These are phyloP conservation scores for Drosophila lacicola DNA, from an alignment of 2,888 invertebrate species.

Conservation along the genomic window DNA sequence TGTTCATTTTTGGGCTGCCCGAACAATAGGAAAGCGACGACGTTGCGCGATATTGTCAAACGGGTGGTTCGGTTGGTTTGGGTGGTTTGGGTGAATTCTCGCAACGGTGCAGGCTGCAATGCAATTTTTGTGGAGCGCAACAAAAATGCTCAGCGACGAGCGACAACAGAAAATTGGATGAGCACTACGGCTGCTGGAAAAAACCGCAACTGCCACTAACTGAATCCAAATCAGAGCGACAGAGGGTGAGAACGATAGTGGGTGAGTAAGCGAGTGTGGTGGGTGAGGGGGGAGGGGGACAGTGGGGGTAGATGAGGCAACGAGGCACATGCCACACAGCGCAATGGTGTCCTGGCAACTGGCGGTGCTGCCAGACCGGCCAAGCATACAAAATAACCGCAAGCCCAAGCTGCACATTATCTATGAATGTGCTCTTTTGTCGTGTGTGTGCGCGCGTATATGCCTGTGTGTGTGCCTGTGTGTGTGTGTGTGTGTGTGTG, in stretches of 20 bases:
- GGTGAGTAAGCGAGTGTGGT: background rate
- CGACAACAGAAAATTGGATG: constrained; percentile 79
- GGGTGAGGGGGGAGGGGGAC: background rate
- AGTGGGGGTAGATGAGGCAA: background rate
- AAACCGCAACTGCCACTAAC: constrained; percentile 36
- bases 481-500: constrained; percentile 2
- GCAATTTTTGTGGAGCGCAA: constrained; percentile 75
- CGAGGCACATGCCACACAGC: constrained; percentile 22
- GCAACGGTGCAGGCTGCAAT: constrained; percentile 55
- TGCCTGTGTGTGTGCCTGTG: background rate
- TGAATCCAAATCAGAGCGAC: constrained; percentile 46
- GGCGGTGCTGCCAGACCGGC: constrained; percentile 64
- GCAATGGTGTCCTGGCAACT: constrained; percentile 36
- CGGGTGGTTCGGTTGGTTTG: constrained; percentile 18
- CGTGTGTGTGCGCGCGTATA: constrained; percentile 10
- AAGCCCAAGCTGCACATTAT: constrained; percentile 80
- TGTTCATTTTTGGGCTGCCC: constrained; percentile 36
- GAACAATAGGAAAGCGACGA: constrained; percentile 75
- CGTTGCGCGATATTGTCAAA: constrained; percentile 78
- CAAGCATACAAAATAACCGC: constrained; percentile 80
- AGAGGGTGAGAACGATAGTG: background rate
- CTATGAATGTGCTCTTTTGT: constrained; percentile 75
- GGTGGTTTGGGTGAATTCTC: constrained; percentile 9
- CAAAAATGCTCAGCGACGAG: constrained; percentile 57
- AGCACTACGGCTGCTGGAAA: constrained; percentile 50